Base-by-base conservation (phyloP, 1,140 invertebrate species). In the Microvelia longipes region DNA sequence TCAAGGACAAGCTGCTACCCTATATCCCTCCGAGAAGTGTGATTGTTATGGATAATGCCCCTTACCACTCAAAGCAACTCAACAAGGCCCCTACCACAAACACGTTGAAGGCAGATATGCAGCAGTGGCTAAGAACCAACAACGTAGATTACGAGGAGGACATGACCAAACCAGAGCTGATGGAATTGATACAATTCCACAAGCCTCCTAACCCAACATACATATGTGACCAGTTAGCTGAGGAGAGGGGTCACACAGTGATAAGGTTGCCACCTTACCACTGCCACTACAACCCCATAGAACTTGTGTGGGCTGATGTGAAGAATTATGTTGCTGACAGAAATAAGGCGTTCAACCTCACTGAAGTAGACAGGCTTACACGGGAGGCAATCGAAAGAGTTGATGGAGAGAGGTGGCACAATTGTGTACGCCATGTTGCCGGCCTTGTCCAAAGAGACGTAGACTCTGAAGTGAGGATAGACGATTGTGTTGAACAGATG, bases 251-350 rank as follows among this genome's bases (percentile, higher is more conserved):
- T 29, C 67, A 73, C 25, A 73, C 63, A 69, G 73, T 76, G 61
- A n/a, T 75, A 64, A 25, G 75, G 15, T 63, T 77, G 13, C 76
- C 75, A 2, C 75, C 74, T 63, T 76, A 76, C 29, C 73, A 77
- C 67, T 74, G 74, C 66, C 69, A 75, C 28, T 68, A 74, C 24
- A 75, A 76, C 67, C 71, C 73, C 1, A 77, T 77, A 28, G 76
- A 77, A 68, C 27, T 74, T 13, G 70, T 73, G 19, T 75, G 75
- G 74, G 67, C 68, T n/a, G 63, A 75, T 28, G 71, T 75, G 11
- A 79, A 80, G 35, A 14, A 65, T 19, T 28, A 66, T 29, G 66
- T 73, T 1, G 64, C 69, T 66, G 35, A 50, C 35, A 50, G 19
- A 11, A 76, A 77, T 68, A 72, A 67, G 28, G 72, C 71, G 0